A percentile compares a stretch with the other conserved stretches of the same genome.
Evolutionary conservation across 1,140 invertebrate genomes (phyloP).

Genomic region (Planococcus citri): DNA sequence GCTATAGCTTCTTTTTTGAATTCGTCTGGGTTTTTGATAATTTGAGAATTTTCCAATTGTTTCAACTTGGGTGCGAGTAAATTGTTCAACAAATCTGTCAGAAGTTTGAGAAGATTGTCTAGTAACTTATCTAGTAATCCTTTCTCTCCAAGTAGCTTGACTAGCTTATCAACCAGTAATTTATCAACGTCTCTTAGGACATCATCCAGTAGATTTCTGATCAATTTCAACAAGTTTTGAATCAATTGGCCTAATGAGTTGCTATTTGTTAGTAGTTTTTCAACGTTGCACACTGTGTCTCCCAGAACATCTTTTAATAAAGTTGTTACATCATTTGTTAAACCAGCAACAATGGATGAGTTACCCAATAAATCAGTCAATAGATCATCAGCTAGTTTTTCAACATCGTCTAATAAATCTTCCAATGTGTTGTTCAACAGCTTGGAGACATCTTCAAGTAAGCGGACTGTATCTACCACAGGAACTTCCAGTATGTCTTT

Average conservation of each 20-base stretch:
- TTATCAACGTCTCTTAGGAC: not conserved
- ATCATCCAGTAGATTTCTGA: not conserved
- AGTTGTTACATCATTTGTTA: not conserved
- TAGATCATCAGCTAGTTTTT: not conserved
- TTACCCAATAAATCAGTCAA: not conserved
- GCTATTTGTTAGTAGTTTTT: not conserved
- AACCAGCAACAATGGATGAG: not conserved
- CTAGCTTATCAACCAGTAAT: not conserved
- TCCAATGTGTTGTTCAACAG: not conserved
- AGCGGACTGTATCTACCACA: not conserved
- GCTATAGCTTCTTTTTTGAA: not conserved
- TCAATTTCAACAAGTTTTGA: not conserved
- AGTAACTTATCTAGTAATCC: not conserved
- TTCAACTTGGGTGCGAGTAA: not conserved
- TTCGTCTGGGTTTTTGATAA: not conserved
- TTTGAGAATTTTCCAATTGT: not conserved
- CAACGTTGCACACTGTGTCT: not conserved
- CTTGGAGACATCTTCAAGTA: not conserved
- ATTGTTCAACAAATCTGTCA: not conserved
- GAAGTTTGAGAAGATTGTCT: not conserved
- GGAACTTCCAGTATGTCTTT: not conserved
- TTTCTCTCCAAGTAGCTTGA: not conserved
- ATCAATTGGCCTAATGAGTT: not conserved
- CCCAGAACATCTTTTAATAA: not conserved
- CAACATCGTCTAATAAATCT: not conserved